A percentile compares a stretch with the other conserved stretches of the same genome.
Conservation (phyloP, 37 sponge, comb jelly and placozoan genomes). For the Diacarnus erythraeanus region DNA sequence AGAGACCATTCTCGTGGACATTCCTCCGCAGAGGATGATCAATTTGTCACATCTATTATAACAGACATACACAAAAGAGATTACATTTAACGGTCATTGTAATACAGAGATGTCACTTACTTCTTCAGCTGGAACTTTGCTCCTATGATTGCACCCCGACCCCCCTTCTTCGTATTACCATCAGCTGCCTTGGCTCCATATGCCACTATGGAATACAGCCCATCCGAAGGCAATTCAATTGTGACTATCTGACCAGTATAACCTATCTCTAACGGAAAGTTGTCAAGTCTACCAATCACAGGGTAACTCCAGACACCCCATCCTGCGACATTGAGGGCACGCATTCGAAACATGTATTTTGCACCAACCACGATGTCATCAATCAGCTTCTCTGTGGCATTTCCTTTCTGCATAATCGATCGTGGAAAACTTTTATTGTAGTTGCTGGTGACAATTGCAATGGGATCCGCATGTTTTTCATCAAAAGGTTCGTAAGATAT, state of each 20-base stretch:
- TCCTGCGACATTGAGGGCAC: constrained; percentile 57
- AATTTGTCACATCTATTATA: constrained; percentile 46
- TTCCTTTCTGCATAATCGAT: neutral
- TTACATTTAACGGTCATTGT: no score
- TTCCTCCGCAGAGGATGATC: constrained; percentile 76
- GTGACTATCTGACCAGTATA: constrained; percentile 64
- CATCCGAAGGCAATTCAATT: constrained; percentile 35
- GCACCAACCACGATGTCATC: constrained; percentile 44
- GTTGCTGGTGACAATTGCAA: neutral
- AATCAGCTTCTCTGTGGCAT: constrained; percentile 13
- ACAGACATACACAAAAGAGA: neutral
- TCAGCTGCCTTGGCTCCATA: constrained; percentile 74
- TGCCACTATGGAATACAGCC: constrained; percentile 53
- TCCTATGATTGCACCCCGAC: constrained; percentile 66
- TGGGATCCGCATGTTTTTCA: constrained; percentile 7
- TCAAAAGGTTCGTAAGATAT: constrained; percentile 35
- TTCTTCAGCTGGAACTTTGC: constrained; percentile 64
- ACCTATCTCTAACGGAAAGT: constrained; percentile 57
- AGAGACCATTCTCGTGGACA: constrained; percentile 54
- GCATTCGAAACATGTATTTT: constrained; percentile 62
- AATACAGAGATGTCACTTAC: neutral
- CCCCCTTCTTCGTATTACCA: constrained; percentile 59
- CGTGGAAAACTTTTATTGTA: constrained; percentile 23
- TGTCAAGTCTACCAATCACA: constrained; percentile 20
- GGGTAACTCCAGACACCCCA: constrained; percentile 69